Evolutionary conservation across 2,113 vertebrate genomes (phyloP), one percentile per base, ranked within the genome.

Genomic region (Pipra filicauda): DNA sequence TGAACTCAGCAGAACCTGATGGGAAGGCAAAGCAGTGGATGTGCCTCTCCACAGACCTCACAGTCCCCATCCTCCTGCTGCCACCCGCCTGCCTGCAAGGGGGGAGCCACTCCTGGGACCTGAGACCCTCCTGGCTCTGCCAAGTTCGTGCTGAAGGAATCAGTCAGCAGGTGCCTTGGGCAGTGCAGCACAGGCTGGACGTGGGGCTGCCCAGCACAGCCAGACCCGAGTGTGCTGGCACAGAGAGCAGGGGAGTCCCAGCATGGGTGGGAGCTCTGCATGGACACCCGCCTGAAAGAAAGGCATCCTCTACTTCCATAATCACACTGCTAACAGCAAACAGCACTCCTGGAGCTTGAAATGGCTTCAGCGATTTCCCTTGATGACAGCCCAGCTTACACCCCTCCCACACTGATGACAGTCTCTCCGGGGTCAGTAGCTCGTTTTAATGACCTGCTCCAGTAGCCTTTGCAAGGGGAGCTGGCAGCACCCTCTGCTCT

Each of bases 351-450:
- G 28, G 58, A 76, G 39, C 72, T 59, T 51, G 57, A 72, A 73
- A 77, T 33, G 30, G 10, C 16, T 19, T 35, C 61, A 43, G 62
- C 21, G 26, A 54, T 24, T 66, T 51, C 69, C 54, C 69, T 33
- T 4, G 6, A 27, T 10, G 3, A 11, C 23, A 64, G 2, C 7
- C n/a, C 0, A 0, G 11, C 4, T 72, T 31, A n/a, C 31, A 72
- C 8, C 66, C 58, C 30, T 58, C 6, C 31, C 46, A 57, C 67
- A 19, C 0, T 7, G 48, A 11, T 7, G 16, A 2, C 51, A 41
- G 44, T n/a, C 72, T 46, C 70, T 51, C 79, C 21, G 58, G 23
- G 59, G n/a, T 57, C 15, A 54, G 51, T 48, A 67, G 19, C 48
- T 71, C 49, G 21, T 43, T 81, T 88, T 74, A 44, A 16, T 9